Conservation (phyloP, 2,888 invertebrate species). For the Galerucella pusilla region DNA sequence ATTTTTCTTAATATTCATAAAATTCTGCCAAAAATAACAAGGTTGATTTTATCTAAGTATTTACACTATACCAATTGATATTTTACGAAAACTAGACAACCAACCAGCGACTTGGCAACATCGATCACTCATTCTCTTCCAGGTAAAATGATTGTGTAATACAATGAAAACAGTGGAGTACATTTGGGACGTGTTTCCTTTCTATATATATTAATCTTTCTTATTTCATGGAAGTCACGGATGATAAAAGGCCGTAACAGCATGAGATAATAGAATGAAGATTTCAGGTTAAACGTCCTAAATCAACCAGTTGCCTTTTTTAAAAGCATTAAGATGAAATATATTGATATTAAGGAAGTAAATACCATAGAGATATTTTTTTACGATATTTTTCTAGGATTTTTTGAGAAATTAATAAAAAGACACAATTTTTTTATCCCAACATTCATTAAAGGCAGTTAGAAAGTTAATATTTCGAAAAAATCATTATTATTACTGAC, state of each 20-base stretch:
- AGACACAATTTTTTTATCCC: no score
- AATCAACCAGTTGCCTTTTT: neutral
- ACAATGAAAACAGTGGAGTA: conserved; percentile 43
- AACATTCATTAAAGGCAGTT: no score
- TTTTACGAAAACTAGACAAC: neutral
- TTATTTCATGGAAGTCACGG: neutral
- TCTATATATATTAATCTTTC: conserved; percentile 9
- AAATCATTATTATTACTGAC: no score
- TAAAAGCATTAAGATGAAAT: neutral
- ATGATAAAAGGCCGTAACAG: neutral
- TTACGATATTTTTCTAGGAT: no score
- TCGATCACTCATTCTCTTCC: conserved; percentile 39
- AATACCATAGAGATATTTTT: neutral
- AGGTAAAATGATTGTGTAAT: conserved; percentile 48
- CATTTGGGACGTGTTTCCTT: conserved; percentile 34
- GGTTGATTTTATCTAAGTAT: no score
- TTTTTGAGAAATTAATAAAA: no score
- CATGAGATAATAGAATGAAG: neutral
- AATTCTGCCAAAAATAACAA: no score
- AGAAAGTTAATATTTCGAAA: no score
- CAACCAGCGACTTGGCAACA: conserved; percentile 34
- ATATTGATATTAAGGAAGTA: neutral
- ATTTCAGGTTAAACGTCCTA: conserved; percentile 2
- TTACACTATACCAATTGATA: neutral
- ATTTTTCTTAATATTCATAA: no score